Percentiles rank a stretch among this genome's conserved stretches.
Evolutionary conservation across 2,888 invertebrate species (phyloP).

Genomic region (Polydrusus pterygomalis): DNA sequence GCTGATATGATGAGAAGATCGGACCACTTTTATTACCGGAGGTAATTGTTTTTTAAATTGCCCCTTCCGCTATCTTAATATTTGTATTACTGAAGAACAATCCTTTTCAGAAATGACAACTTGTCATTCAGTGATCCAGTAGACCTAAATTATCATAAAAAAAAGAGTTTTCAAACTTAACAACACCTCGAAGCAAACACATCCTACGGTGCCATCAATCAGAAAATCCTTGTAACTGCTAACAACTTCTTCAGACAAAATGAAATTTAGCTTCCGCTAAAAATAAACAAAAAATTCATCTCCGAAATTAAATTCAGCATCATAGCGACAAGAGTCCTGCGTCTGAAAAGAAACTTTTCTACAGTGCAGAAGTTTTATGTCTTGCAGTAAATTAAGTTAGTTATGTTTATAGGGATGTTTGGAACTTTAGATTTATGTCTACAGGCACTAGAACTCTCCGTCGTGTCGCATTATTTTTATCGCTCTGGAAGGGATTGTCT

Average conservation of each 20-base stretch:
- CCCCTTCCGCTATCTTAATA: too few species aligned
- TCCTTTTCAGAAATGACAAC: too few species aligned
- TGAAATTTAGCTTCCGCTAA: conserved; percentile 32
- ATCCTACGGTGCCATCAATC: too few species aligned
- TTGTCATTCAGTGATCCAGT: too few species aligned
- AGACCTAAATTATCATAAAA: too few species aligned
- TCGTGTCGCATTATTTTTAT: conserved; percentile 56
- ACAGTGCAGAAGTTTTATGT: conserved; percentile 65
- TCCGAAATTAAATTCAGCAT: conserved; percentile 50
- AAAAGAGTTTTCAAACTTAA: too few species aligned
- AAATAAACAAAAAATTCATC: conserved; percentile 55
- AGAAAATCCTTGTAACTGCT: neutral
- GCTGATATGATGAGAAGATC: too few species aligned
- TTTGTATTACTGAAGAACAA: too few species aligned
- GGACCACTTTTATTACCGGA: too few species aligned
- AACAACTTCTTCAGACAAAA: neutral
- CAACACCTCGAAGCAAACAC: too few species aligned
- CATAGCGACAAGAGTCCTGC: conserved; percentile 25
- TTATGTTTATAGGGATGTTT: conserved; percentile 69
- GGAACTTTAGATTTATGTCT: conserved; percentile 65
- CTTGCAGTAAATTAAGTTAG: conserved; percentile 68
- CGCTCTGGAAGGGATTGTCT: conserved; percentile 55
- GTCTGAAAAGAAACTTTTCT: conserved; percentile 50
- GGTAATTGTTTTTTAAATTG: too few species aligned
- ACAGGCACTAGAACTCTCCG: conserved; percentile 56